Percentiles rank a stretch among this genome's conserved stretches.
Evolutionary conservation across 2,888 invertebrate species (phyloP).

Genomic region (Nemotelus pantherinus): DNA sequence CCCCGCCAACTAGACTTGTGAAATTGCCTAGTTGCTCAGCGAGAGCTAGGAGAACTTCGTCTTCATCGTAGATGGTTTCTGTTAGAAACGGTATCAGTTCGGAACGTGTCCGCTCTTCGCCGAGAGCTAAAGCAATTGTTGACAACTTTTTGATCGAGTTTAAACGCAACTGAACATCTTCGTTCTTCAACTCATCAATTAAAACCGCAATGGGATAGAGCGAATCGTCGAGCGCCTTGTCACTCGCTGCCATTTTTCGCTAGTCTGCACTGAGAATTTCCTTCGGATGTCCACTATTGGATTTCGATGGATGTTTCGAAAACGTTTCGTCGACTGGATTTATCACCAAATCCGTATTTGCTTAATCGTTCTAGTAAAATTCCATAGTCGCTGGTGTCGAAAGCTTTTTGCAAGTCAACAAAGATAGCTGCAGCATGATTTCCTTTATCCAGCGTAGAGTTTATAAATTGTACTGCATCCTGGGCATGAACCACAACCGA

Average conservation of each 20-base stretch:
- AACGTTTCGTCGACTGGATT: background rate
- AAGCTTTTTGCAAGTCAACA: too few relatives aligned
- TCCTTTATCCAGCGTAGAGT: too few relatives aligned
- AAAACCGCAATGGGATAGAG: constrained; percentile 99
- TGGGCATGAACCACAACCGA: too few relatives aligned
- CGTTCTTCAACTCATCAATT: constrained; percentile 98
- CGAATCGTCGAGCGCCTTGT: constrained; percentile 90
- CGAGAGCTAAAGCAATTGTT: constrained; percentile 98
- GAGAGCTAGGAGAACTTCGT: constrained; percentile 96
- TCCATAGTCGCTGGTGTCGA: too few relatives aligned
- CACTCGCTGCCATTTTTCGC: constrained; percentile 64
- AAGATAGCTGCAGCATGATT: too few relatives aligned
- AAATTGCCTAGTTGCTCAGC: constrained; percentile 98
- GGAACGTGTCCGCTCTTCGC: constrained; percentile 91
- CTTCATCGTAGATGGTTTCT: constrained; percentile 99
- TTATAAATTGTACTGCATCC: too few relatives aligned
- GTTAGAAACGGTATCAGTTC: constrained; percentile 98
- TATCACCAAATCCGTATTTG: too few relatives aligned
- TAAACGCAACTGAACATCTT: constrained; percentile 95
- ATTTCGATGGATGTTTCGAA: background rate
- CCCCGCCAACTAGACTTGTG: constrained; percentile 94
- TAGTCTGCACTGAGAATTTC: constrained; percentile 9
- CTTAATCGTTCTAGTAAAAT: too few relatives aligned
- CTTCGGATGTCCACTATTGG: background rate
- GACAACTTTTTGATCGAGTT: constrained; percentile 99